Evolutionary conservation across 2,888 invertebrate genomes (phyloP), one percentile per base, ranked within the genome.

Genomic region (Argyra leucocephala): DNA sequence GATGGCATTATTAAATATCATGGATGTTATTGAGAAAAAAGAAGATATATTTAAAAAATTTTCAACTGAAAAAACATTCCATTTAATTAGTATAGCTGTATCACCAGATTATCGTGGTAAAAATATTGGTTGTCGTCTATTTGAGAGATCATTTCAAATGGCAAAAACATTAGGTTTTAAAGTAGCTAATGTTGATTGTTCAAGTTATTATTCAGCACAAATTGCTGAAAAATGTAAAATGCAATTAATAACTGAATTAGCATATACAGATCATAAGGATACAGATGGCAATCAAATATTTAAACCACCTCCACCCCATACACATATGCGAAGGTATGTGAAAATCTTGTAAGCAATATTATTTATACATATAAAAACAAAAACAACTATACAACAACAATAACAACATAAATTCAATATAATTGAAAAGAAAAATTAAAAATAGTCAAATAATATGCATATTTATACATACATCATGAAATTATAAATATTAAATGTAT

Each of bases 61-160:
- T 26, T 65, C 67, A n/a, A 59, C 69, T 12, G 57, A 64, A 15
- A 67, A 68, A 64, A 60, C 65, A 31, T 61, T 71, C 57, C 66
- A 69, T 62, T 60, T 69, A 10, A 62, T 69, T 48, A 65, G 62
- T 3, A 24, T 70, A 10, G 69, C 65, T 26, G 70, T 70, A 9
- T 64, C 68, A 67, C 58, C 61, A 9, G 57, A 62, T 0, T 64
- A 57, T 60, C 63, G 71, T 31, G 70, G 70, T 3, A 66, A 68
- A 62, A 64, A 65, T 24, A 68, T 71, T 57, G 71, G 70, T n/a
- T 24, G 48, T 3, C 67, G 68, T 59, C 65, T 71, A 37, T 64
- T 69, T 24, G 61, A 66, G 61, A 61, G 63, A 24, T 64, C 67
- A 37, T 63, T 69, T 31, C 62, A 67, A 59, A 63, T 66, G 62